Evolutionary conservation across 2,113 vertebrate genomes (phyloP).

Genomic region (Antidorcas marsupialis): DNA sequence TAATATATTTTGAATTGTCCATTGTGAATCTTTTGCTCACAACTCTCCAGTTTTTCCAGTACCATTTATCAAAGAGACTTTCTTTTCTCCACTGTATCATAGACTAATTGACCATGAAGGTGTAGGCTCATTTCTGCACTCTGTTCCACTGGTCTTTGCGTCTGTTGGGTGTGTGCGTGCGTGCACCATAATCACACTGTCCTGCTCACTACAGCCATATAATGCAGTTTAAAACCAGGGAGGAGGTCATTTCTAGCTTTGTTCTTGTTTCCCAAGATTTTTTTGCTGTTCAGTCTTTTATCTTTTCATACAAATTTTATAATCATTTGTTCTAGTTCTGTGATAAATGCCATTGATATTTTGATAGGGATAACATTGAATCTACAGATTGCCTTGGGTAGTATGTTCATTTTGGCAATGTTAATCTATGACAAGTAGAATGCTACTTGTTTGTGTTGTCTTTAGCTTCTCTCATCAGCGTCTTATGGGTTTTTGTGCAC

Average conservation of each 20-base stretch:
- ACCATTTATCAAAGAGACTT: background rate
- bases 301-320: background rate
- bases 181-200: background rate
- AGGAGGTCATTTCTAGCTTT: background rate
- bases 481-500: background rate
- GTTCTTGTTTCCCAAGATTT: background rate
- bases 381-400: background rate
- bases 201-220: background rate
- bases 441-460: background rate
- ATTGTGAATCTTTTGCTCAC: background rate
- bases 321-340: background rate
- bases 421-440: background rate
- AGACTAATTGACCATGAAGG: background rate
- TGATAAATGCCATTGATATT: background rate
- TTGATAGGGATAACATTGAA: background rate
- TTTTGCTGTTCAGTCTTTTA: background rate
- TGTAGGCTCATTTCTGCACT: background rate
- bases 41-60: background rate
- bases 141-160: background rate
- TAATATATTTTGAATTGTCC: background rate
- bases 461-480: background rate
- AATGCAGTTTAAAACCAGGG: background rate
- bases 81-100: background rate
- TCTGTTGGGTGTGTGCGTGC: background rate
- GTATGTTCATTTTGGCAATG: background rate